Evolutionary conservation across 1,140 invertebrate species (phyloP), one percentile per base, ranked within the genome.

Genomic region (Sinonovacula constricta): DNA sequence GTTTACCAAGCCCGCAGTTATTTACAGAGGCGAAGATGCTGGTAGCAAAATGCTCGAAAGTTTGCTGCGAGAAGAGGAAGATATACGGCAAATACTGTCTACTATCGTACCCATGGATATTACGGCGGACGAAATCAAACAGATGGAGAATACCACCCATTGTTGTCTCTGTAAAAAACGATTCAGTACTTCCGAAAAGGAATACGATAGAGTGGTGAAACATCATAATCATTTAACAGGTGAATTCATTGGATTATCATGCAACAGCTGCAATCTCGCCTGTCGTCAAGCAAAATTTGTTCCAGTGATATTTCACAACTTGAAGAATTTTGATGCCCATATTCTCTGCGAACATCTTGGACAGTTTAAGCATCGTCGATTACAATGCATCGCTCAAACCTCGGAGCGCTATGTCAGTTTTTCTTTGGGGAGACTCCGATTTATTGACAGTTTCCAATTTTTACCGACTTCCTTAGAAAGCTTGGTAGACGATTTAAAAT

Each of bases 271-370:
- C 56, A 71, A 68, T 68, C 33, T 74, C 7, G 34, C 60, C 22
- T 74, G 45, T 15, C 53, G 67, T 60, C 63, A 54, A 18, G 69
- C 45, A 28, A 66, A 68, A 14, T 68, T 74, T 56, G 67, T 90
- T 67, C 88, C 89, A 10, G 78, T 91, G 51, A 79, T 89, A 72
- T 89, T 92, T 69, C 91, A 91, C 78, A 91, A 90, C 83, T 81
- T 91, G 24, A 72, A 49, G 34, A 84, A 83, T 7, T 92, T 91
- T 84, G 89, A 91, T 81, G 45, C 77, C 34, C 89, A 90, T 77
- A 69, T 90, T 2, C 85, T 91, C 12, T 60, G 63, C 18, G 84
- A 88, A 83, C 80, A 80, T 30, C 59, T 91, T 22, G 78, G 81
- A 22, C 26, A 30, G 36, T 10, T 81, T 3, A 62, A 86, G 81